A percentile compares a stretch with the other conserved stretches of the same genome.
Evolutionary conservation across 2,113 vertebrate genomes (phyloP).

Genomic region (Lipotes vexillifer): DNA sequence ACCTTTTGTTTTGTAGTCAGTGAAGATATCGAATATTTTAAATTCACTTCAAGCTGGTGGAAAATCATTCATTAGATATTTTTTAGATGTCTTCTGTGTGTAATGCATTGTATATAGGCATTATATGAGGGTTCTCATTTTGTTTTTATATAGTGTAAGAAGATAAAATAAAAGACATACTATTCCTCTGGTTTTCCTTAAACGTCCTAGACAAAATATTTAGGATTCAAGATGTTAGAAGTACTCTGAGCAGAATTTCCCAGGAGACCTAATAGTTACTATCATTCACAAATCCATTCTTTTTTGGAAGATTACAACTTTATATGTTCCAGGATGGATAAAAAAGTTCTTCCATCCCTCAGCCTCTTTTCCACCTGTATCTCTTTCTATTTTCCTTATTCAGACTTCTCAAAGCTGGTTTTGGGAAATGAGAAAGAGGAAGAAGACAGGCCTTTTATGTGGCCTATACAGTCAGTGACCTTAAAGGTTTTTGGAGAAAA

Average conservation of each 20-base stretch:
- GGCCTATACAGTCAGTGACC: background rate
- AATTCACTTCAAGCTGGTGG: background rate
- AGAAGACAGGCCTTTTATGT: background rate
- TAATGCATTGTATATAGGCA: background rate
- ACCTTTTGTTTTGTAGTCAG: background rate
- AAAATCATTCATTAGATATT: background rate
- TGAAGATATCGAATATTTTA: background rate
- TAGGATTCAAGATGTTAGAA: background rate
- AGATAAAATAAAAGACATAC: background rate
- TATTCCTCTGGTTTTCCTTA: background rate
- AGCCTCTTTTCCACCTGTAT: background rate
- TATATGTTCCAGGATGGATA: background rate
- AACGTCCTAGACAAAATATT: background rate
- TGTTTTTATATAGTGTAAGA: background rate
- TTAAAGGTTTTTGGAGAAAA: background rate
- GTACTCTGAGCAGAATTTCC: background rate
- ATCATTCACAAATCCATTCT: background rate
- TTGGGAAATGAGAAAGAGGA: background rate
- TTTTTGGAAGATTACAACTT: background rate
- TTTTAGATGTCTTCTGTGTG: background rate
- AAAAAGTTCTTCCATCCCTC: background rate
- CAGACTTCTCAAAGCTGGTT: background rate
- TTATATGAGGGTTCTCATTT: background rate
- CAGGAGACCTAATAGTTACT: background rate
- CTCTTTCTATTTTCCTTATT: background rate